Percentiles rank a stretch among this genome's conserved stretches.
Evolutionary conservation across 2,113 vertebrate genomes (phyloP).

Genomic region (Nipponia nippon): DNA sequence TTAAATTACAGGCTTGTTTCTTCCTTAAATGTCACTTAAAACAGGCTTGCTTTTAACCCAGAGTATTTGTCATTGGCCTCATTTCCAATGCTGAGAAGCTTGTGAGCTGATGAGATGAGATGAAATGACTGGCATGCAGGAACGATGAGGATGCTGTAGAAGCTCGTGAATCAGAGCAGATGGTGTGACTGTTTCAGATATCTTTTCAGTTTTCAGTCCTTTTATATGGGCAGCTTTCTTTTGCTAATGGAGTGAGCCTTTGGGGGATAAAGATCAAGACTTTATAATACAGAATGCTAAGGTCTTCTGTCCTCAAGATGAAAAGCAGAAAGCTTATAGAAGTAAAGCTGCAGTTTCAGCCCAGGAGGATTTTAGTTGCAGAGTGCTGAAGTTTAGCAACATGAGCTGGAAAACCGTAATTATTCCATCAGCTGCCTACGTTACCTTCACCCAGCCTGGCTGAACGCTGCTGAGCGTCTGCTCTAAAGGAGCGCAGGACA

Average conservation of each 20-base stretch:
- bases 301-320: background rate
- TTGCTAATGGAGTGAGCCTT: background rate
- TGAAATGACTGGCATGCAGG: conserved; percentile 35
- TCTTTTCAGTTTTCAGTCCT: background rate
- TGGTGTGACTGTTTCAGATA: conserved; percentile 43
- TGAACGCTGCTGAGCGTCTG: background rate
- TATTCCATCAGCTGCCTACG: background rate
- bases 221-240: background rate
- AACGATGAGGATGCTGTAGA: background rate
- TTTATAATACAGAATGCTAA: background rate
- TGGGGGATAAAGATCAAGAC: background rate
- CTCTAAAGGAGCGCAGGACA: background rate
- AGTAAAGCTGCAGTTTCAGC: conserved; percentile 11
- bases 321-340: background rate
- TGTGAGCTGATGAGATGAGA: conserved; percentile 1
- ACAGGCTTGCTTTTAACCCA: background rate
- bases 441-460: background rate
- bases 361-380: conserved; percentile 17
- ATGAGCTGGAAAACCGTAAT: background rate
- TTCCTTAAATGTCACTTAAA: conserved; percentile 15
- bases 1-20: background rate
- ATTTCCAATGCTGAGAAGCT: background rate
- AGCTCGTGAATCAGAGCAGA: conserved; percentile 42
- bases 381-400: background rate
- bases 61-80: conserved; percentile 15